Base-by-base conservation (phyloP, 2,888 invertebrate species). In the Capitulum mitella region DNA sequence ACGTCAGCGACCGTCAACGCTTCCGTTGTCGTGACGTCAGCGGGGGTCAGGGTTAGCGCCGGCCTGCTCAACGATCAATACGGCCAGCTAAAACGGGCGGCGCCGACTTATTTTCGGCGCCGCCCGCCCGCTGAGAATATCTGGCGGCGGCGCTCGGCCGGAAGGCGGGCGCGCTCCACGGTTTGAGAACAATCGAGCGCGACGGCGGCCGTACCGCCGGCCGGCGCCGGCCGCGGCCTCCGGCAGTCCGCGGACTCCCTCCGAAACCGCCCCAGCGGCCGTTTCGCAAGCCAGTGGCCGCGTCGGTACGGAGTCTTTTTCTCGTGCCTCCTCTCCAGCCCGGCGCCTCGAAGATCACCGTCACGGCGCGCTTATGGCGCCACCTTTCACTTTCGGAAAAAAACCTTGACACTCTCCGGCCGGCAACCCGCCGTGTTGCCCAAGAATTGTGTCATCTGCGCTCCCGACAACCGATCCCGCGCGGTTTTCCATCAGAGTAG, bases 1-100 rank as follows among this genome's bases (percentile, higher is more conserved):
- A 70, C 70, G 70, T 70, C 70, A 70, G 70, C 70, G 37, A 19
- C 26, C 37, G 70, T 70, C 70, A 70, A 40, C 37, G 70, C 40
- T 70, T 40, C 37, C 70, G 37, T 26, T 8, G 40, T 5, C 34
- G 64, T 64, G 64, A 64, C 64, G 64, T 64, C 64, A 64, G 37
- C 70, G 3, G 19, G 37, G 70, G 37, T 40, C 70, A 37, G 29
- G 70, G 37, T 70, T 70, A 70, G 70, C 58, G 29, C 58, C n/a
- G n/a, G 29, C 58, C 10, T 26, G 58, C 40, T 26, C 70, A 70
- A 70, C 70, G 70, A 40, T 70, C 70, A 70, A 70, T 70, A 70
- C 70, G 26, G 22, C 1, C 37, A 2, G 70, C 70, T 37, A 37
- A 40, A 70, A 40, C 70, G 26, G 70, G 29, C 34, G 26, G 34